Evolutionary conservation across 2,113 vertebrate species (phyloP).

Genomic region (Nicator chloris): DNA sequence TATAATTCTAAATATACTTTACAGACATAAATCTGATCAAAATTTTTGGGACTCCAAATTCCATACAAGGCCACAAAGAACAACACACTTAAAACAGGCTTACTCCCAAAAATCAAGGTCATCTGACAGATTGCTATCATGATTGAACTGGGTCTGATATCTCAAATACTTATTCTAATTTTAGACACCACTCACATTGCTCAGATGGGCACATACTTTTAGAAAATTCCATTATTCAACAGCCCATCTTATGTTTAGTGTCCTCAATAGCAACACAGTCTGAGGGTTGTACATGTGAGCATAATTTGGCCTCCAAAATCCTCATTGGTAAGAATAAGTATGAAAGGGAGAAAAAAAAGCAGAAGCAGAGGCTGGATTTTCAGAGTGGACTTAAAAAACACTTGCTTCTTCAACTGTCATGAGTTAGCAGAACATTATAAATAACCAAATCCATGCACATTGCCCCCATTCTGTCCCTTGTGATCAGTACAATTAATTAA

Average conservation of each 20-base stretch:
- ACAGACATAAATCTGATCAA: neutral
- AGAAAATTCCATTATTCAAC: neutral
- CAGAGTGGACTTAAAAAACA: neutral
- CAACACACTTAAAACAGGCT: neutral
- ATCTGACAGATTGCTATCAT: neutral
- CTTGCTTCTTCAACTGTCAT: neutral
- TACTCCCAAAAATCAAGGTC: neutral
- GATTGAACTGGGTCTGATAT: neutral
- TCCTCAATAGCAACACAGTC: neutral
- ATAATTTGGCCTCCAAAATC: neutral
- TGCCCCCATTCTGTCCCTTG: neutral
- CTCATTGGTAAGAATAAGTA: neutral
- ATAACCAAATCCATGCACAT: neutral
- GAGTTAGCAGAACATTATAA: neutral
- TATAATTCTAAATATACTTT: neutral
- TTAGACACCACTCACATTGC: neutral
- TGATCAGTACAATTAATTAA: neutral
- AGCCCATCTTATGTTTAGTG: neutral
- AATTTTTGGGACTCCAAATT: neutral
- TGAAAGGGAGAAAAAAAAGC: neutral
- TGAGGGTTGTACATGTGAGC: neutral
- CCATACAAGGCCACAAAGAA: neutral
- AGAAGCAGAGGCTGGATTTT: neutral
- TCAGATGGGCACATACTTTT: neutral
- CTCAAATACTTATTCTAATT: slow-evolving; percentile 4